phyloP scores from a whole-genome alignment of 2,888 invertebrate species.

The Pristionchus entomophagus region DNA sequence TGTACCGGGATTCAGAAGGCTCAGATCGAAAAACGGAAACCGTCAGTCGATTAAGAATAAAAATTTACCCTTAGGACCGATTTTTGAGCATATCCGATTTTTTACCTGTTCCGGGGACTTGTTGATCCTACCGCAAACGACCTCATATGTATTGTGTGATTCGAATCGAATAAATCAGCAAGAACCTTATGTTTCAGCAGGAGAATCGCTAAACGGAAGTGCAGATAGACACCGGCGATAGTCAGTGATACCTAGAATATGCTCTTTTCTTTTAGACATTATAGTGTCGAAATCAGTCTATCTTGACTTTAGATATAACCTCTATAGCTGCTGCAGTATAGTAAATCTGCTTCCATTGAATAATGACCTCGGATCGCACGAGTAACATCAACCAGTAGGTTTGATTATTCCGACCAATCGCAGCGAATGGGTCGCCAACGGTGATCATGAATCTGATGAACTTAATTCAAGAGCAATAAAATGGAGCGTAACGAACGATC shows the following conservation, averaged over 20 bases:
- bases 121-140: too few relatives aligned
- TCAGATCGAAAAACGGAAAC: too few relatives aligned
- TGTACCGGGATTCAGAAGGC: too few relatives aligned
- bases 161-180: not conserved
- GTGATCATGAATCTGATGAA: not conserved
- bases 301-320: not conserved
- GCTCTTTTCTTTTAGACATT: too few relatives aligned
- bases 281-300: not conserved
- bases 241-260: not conserved
- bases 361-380: not conserved
- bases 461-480: too few relatives aligned
- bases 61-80: too few relatives aligned
- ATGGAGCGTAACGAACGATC: too few relatives aligned
- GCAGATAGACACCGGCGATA: not conserved
- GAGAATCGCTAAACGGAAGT: not conserved
- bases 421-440: not conserved
- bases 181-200: not conserved
- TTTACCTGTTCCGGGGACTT: too few relatives aligned
- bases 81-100: too few relatives aligned
- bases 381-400: constrained; percentile 1
- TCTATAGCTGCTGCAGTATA: not conserved
- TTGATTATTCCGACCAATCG: not conserved
- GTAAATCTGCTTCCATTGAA: not conserved
- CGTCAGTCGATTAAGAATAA: too few relatives aligned
- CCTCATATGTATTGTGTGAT: too few relatives aligned